phyloP scores from a whole-genome alignment of 2,113 vertebrate genomes.

The Anolis carolinensis region DNA sequence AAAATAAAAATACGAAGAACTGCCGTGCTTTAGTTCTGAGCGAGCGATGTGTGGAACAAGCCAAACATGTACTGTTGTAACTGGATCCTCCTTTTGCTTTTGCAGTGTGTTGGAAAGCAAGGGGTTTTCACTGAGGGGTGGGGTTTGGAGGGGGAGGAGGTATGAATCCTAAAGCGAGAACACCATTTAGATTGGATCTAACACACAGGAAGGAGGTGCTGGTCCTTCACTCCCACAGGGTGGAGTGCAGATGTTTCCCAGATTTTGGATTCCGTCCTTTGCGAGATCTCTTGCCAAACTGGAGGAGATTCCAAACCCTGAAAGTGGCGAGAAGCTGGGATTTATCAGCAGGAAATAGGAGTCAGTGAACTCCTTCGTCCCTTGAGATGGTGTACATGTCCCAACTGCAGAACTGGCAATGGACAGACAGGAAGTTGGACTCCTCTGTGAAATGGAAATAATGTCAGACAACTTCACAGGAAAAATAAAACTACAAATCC shows the following conservation, averaged over 20 bases:
- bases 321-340: slow-evolving; percentile 12
- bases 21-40: neutral
- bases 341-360: slow-evolving; percentile 1
- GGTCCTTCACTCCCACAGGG: neutral
- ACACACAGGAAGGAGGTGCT: neutral
- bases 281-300: neutral
- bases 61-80: neutral
- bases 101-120: neutral
- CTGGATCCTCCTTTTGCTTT: neutral
- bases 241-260: neutral
- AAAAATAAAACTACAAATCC: too few relatives aligned
- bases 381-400: neutral
- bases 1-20: too few relatives aligned
- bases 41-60: neutral
- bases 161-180: neutral
- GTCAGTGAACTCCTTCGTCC: slow-evolving; percentile 1
- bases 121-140: neutral
- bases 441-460: slow-evolving; percentile 14
- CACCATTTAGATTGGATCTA: neutral
- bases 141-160: neutral
- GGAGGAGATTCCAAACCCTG: neutral
- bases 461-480: neutral
- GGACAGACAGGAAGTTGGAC: neutral
- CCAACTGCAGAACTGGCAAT: neutral
- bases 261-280: neutral